Conservation (phyloP, 2,797 vertebrate species). For the Enoplosus armatus region DNA sequence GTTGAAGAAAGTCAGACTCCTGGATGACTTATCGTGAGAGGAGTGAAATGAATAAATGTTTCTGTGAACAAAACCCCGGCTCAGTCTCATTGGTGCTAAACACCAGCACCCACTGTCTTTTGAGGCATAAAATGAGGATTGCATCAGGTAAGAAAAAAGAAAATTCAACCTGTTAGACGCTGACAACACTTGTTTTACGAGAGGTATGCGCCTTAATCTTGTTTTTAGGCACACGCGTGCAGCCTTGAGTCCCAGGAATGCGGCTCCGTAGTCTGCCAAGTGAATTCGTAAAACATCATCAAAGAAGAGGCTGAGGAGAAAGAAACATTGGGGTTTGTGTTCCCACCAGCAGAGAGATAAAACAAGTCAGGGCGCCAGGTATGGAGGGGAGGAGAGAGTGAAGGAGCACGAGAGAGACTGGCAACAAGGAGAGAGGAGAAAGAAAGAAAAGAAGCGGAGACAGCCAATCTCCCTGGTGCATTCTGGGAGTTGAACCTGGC, state of each 20-base stretch:
- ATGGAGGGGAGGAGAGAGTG: slow-evolving; percentile 48
- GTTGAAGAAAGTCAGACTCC: slow-evolving; percentile 4
- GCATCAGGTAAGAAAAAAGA: slow-evolving; percentile 42
- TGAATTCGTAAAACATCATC: slow-evolving; percentile 70
- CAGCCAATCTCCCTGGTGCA: slow-evolving; percentile 79
- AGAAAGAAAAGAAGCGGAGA: slow-evolving; percentile 60
- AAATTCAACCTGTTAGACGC: slow-evolving; percentile 58
- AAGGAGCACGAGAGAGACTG: slow-evolving; percentile 44
- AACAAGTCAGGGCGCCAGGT: slow-evolving; percentile 65
- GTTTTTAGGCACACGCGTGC: slow-evolving; percentile 55
- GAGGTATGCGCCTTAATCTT: slow-evolving; percentile 64
- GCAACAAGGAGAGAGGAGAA: slow-evolving; percentile 29
- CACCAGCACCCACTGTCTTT: not conserved
- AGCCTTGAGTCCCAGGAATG: slow-evolving; percentile 51
- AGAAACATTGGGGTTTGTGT: slow-evolving; percentile 70
- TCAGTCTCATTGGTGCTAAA: slow-evolving; percentile 34
- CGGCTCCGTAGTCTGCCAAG: slow-evolving; percentile 45
- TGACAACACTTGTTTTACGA: slow-evolving; percentile 69
- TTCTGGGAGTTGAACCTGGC: slow-evolving; percentile 83
- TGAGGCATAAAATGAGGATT: slow-evolving; percentile 38
- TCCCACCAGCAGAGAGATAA: slow-evolving; percentile 74
- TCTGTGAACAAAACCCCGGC: slow-evolving; percentile 15
- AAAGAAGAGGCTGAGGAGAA: slow-evolving; percentile 70
- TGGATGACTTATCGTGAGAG: slow-evolving; percentile 14
- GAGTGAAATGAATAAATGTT: slow-evolving; percentile 12